Base-by-base conservation (phyloP, 1,140 invertebrate species). In the Forficula auricularia region DNA sequence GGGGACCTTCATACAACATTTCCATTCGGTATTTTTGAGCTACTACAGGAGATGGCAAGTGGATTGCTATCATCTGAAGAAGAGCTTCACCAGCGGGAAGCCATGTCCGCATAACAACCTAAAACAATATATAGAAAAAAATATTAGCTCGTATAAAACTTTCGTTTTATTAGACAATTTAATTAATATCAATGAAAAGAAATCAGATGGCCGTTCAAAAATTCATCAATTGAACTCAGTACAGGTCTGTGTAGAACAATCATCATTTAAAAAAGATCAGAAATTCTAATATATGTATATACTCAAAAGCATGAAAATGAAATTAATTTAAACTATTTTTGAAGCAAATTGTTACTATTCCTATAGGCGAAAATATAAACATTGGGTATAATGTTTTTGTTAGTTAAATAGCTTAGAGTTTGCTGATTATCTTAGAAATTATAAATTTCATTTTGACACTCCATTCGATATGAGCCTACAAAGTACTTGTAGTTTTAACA, bases 1-100 rank as follows among this genome's bases (percentile, higher is more conserved):
- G 78, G 42, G 95, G 95, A 64, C 89, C 96, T 74, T 95, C 92
- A 60, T 92, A 98, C 62, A 98, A 71, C 84, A 98, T 87, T 71
- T 97, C 95, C 82, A 94, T 94, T 71, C 96, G 79, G 71, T 99
- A 99, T 59, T 87, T 92, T 66, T 99, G 96, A 47, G 96, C 94
- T 45, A 89, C 89, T 19, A 98, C 94, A 32, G 96, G 96, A 19
- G 95, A 98, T 48, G 96, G 96, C 57, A 99, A 70, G 63, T 99
- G 95, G 60, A 99, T 96, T 62, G 91, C 90, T 68, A 99, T 98
- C 96, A 99, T 99, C 73, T 98, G 91, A 75, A 99, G 85, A 53
- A 99, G 67, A 60, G 95, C 90, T 66, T 99, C 95, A 56, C 96
- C 96, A 68, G 95, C 96, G 45, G 95, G 95, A 57, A 99, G 70